These are phyloP conservation scores for Lepidocolaptes lacrymiger DNA, from an alignment of 2,797 vertebrate genomes.

Conservation along the genomic window DNA sequence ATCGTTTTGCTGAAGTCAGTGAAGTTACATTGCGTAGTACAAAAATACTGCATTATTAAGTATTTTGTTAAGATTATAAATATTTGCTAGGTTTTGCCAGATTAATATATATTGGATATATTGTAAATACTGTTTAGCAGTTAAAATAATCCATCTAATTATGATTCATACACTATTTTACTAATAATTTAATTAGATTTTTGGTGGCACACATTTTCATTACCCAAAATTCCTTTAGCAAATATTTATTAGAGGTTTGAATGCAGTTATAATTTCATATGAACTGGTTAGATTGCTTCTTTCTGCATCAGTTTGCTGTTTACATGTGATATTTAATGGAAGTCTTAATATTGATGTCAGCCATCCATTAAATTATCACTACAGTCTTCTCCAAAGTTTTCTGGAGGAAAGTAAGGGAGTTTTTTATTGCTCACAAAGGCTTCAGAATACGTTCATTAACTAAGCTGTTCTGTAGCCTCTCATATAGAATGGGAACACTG, in stretches of 20 bases:
- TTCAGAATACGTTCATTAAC: not conserved
- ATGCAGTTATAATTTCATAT: not conserved
- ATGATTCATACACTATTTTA: not conserved
- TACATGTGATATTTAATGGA: not conserved
- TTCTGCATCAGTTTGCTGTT: not conserved
- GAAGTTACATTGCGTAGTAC: not conserved
- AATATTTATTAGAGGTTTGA: not conserved
- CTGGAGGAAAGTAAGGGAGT: not conserved
- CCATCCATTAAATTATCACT: not conserved
- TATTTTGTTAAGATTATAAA: not conserved
- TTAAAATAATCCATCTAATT: not conserved
- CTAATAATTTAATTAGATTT: slow-evolving; percentile 17
- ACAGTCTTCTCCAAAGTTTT: not conserved
- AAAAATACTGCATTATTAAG: not conserved
- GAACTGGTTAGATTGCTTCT: not conserved
- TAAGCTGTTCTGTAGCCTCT: not conserved
- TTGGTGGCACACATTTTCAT: not conserved
- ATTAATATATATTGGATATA: not conserved
- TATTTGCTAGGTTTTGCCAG: not conserved
- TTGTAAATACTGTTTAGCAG: not conserved
- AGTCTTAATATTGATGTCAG: not conserved
- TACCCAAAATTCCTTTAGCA: not conserved
- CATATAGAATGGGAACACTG: not conserved
- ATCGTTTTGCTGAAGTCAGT: not conserved
- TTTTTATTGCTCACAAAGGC: not conserved